Conservation (phyloP, 2,888 invertebrate genomes). For the Tetranychus piercei region DNA sequence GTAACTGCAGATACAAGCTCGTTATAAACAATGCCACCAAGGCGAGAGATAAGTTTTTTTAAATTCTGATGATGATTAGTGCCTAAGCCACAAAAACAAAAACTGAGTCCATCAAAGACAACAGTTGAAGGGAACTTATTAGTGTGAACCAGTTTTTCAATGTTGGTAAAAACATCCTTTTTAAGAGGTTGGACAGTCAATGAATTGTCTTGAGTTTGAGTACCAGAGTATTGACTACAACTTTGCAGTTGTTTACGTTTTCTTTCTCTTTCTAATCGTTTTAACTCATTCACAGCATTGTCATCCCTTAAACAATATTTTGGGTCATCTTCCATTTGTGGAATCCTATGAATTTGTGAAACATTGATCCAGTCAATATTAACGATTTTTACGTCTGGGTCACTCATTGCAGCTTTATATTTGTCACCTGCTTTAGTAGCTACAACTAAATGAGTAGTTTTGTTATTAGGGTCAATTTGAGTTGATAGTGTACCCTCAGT, state of each 20-base stretch:
- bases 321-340: neutral
- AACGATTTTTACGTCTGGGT: neutral
- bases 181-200: neutral
- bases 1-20: neutral
- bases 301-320: neutral
- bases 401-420: neutral
- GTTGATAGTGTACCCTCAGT: neutral
- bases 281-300: neutral
- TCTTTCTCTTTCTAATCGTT: neutral
- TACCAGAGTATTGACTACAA: neutral
- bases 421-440: neutral
- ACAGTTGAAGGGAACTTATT: neutral
- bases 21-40: neutral
- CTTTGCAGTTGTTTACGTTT: neutral
- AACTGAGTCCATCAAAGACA: neutral
- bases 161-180: neutral
- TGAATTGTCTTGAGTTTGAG: too few species aligned
- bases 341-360: neutral
- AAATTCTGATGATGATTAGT: neutral
- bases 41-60: neutral
- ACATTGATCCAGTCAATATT: neutral
- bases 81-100: neutral
- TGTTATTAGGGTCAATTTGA: neutral
- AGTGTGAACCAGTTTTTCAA: neutral
- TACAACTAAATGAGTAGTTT: neutral